These are phyloP conservation scores for Orchestes rusci DNA, from an alignment of 2,888 invertebrate genomes.

Conservation along the genomic window DNA sequence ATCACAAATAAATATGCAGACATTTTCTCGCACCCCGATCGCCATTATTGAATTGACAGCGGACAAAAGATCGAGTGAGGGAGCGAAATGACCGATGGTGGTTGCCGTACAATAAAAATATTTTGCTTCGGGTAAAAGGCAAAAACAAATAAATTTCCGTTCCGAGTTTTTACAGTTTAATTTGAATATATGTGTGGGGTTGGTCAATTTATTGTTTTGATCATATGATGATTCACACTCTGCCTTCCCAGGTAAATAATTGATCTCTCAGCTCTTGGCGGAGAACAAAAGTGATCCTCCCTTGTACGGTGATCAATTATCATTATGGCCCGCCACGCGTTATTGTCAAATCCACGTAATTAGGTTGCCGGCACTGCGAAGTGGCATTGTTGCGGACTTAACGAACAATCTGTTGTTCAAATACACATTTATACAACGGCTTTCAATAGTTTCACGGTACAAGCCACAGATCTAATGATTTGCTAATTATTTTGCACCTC, in stretches of 20 bases:
- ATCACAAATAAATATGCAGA: constrained; percentile 45
- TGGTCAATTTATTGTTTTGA: no score
- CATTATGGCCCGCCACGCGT: constrained; percentile 39
- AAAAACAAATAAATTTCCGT: constrained; percentile 28
- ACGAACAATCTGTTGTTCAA: constrained; percentile 36
- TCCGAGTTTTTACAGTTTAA: no score
- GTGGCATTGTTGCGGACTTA: constrained; percentile 39
- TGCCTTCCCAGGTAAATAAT: no score
- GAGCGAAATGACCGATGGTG: constrained; percentile 37
- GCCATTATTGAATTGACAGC: constrained; percentile 38
- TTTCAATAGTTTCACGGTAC: constrained; percentile 14
- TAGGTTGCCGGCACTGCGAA: constrained; percentile 40
- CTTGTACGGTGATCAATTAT: constrained; percentile 37
- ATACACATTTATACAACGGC: constrained; percentile 15
- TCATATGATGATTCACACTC: no score
- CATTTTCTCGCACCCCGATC: constrained; percentile 36
- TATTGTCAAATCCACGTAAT: constrained; percentile 45
- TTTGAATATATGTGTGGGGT: no score
- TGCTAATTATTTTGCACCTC: constrained; percentile 20
- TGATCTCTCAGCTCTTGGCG: constrained; percentile 5
- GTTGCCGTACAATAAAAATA: constrained; percentile 35
- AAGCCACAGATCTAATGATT: constrained; percentile 4
- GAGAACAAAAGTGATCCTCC: constrained; percentile 8
- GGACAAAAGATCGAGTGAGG: constrained; percentile 31
- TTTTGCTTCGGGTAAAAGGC: constrained; percentile 31